Evolutionary conservation across 2,113 vertebrate genomes (phyloP), one percentile per base, ranked within the genome.

Genomic region (Epinephelus moara): DNA sequence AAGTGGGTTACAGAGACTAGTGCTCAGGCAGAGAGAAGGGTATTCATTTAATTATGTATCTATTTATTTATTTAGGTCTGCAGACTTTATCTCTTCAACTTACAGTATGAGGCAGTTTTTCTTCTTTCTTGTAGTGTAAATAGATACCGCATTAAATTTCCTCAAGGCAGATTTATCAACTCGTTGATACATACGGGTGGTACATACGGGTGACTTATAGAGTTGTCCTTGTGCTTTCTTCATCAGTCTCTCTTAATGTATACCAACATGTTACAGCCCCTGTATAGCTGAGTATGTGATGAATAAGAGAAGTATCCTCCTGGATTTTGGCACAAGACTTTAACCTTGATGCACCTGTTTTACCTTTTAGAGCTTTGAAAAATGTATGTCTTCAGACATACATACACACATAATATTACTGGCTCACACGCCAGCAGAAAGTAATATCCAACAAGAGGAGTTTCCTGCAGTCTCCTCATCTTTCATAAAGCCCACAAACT

Each of bases 1-100:
- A 88, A 87, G 90, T 86, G 80, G 74, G 71, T 86, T 85, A 59
- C 73, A 45, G 11, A 63, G 73, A 71, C 56, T 73, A 71, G 37
- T 63, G 50, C 37, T 80, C 42, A n/a, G 76, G 53, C 47, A 68
- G 68, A 10, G 13, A 67, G 50, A 62, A 50, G 61, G 21, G 18
- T 47, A 14, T 71, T 83, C 55, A 82, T 76, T 89, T 78, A 57
- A 60, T 71, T 75, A 85, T 80, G 80, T 80, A 64, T 70, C 19
- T 47, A 42, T 64, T 74, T 81, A 66, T 87, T 88, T 82, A 50
- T 70, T 62, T 69, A 49, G 13, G 21, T 67, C 70, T 73, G 25
- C 13, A 81, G 59, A 55, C 79, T 70, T 61, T 27, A 53, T 49
- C 40, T 82, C 70, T 66, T 33, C 21, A 76, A 23, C 71, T 23